These are phyloP conservation scores for Rhingia campestris DNA, from an alignment of 2,888 invertebrate species.

Conservation along the genomic window DNA sequence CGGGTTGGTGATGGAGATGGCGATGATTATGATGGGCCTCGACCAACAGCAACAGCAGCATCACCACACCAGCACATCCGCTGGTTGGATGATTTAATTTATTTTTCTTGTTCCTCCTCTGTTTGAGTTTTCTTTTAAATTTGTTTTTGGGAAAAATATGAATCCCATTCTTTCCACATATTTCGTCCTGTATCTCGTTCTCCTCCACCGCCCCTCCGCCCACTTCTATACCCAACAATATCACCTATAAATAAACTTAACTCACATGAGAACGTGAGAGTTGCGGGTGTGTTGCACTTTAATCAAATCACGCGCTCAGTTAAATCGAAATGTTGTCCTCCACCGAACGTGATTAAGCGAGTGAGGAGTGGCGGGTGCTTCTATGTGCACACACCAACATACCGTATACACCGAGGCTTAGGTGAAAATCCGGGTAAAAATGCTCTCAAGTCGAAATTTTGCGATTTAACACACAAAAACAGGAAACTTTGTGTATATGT, in stretches of 20 bases:
- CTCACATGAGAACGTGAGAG: slow-evolving; percentile 33
- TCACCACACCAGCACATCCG: slow-evolving; percentile 43
- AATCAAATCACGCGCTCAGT: slow-evolving; percentile 74
- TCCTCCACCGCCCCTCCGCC: neutral
- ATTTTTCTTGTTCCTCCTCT: slow-evolving; percentile 50
- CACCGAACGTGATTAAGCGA: slow-evolving; percentile 18
- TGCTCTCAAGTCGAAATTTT: slow-evolving; percentile 70
- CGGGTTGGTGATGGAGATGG: slow-evolving; percentile 36
- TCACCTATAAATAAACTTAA: slow-evolving; percentile 67
- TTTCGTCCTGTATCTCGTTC: neutral
- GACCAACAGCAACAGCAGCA: slow-evolving; percentile 30
- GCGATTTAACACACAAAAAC: slow-evolving; percentile 61
- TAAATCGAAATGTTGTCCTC: slow-evolving; percentile 72
- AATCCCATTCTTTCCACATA: neutral
- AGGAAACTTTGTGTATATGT: too few relatives aligned
- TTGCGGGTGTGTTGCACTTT: slow-evolving; percentile 69
- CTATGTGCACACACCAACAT: neutral
- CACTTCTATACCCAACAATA: slow-evolving; percentile 14
- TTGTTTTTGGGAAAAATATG: slow-evolving; percentile 6
- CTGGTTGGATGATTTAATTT: slow-evolving; percentile 64
- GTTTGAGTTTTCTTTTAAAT: slow-evolving; percentile 15
- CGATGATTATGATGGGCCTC: slow-evolving; percentile 54
- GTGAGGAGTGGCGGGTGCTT: neutral
- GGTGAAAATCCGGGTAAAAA: slow-evolving; percentile 27
- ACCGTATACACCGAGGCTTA: slow-evolving; percentile 36